Conservation (phyloP, 2,888 invertebrate genomes). For the Prosapia bicincta region DNA sequence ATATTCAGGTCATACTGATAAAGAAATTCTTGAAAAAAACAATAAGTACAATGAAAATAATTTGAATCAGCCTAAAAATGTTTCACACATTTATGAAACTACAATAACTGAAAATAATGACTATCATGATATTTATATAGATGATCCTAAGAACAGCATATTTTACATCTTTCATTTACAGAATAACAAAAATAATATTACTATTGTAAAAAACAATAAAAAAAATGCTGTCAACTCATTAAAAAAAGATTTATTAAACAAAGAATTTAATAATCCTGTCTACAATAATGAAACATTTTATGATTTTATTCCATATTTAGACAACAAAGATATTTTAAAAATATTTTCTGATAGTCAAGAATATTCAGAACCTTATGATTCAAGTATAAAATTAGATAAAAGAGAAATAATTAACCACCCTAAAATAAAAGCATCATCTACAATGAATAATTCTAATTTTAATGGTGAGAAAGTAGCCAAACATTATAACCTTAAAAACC, state of each 20-base stretch:
- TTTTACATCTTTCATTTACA: not conserved
- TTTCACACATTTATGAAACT: not conserved
- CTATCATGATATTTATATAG: not conserved
- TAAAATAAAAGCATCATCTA: not conserved
- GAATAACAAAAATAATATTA: not conserved
- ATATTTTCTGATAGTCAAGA: not conserved
- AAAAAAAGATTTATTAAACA: not conserved
- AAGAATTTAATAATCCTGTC: not conserved
- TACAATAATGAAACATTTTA: not conserved
- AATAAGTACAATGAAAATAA: no score
- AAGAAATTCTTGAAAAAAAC: no score
- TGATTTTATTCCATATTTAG: not conserved
- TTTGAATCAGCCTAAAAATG: no score
- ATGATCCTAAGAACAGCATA: not conserved
- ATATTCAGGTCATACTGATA: no score
- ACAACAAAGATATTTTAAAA: not conserved
- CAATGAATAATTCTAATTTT: not conserved
- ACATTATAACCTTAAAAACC: not conserved
- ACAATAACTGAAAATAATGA: not conserved
- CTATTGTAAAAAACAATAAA: not conserved
- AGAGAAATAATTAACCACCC: not conserved
- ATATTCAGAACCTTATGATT: not conserved
- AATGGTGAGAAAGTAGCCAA: not conserved
- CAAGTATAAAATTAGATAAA: not conserved
- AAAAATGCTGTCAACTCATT: no score